Percentiles rank a stretch among this genome's conserved stretches.
Conservation (phyloP, 1,140 invertebrate species). For the Dinothrombium tinctorium region DNA sequence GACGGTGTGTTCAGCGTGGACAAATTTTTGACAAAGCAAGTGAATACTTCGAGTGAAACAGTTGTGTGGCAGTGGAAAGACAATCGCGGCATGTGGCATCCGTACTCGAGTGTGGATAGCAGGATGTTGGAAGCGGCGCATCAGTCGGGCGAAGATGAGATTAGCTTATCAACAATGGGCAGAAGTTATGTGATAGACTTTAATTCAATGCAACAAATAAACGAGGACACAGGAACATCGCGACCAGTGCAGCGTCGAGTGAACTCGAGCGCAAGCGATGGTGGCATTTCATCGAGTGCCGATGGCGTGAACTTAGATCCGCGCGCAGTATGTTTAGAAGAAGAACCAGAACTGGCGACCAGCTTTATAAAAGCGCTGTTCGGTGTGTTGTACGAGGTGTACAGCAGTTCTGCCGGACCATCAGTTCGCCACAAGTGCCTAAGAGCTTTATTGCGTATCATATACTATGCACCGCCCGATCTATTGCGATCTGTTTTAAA, state of each 20-base stretch:
- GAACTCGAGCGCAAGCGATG: conserved; percentile 8
- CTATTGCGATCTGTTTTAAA: conserved; percentile 47
- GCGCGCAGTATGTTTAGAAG: conserved; percentile 36
- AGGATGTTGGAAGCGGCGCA: conserved; percentile 69
- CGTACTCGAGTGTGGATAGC: conserved; percentile 43
- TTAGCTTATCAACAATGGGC: conserved; percentile 66
- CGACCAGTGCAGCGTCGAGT: conserved; percentile 53
- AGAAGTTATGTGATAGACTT: conserved; percentile 86
- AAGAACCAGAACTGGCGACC: conserved; percentile 40
- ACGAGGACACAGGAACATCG: conserved; percentile 84
- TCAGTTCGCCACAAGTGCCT: conserved; percentile 87
- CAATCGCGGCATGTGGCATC: conserved; percentile 45
- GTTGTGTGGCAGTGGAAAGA: conserved; percentile 90
- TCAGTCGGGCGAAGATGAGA: conserved; percentile 76
- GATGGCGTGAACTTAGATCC: conserved; percentile 25
- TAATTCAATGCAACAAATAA: conserved; percentile 90
- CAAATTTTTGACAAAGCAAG: conserved; percentile 46
- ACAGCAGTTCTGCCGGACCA: conserved; percentile 88
- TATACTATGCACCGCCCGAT: conserved; percentile 50
- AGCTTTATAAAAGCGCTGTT: conserved; percentile 69
- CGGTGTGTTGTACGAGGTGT: conserved; percentile 72
- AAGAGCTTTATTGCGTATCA: conserved; percentile 77
- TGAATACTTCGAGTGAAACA: conserved; percentile 26
- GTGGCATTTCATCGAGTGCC: not conserved
- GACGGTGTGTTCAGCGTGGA: conserved; percentile 87